Evolutionary conservation across 2,888 invertebrate genomes (phyloP), one percentile per base, ranked within the genome.

Genomic region (Epinotia demarniana): DNA sequence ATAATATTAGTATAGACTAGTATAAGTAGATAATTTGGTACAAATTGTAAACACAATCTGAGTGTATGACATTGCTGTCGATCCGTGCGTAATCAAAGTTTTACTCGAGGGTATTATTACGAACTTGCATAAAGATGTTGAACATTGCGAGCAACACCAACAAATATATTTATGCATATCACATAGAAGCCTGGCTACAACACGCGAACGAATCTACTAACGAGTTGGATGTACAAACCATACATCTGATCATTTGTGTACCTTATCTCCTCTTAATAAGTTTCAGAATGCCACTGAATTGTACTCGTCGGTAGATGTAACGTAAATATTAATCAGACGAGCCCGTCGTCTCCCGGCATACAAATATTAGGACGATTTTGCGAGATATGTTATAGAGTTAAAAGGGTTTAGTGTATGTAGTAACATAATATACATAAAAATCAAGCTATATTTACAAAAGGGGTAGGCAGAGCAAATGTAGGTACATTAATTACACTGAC

Each of bases 311-410:
- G 9, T 18, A 5, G 58, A 58, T 46, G 68, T 58, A 69, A 58
- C 58, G 68, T 69, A 69, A 69, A 69, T 69, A 69, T 69, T 69
- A 69, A 69, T 69, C 68, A 69, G 19, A 23, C 43, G 43, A 8
- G 12, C 53, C 33, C 19, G 43, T 18, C 43, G 58, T 8, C 57
- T n/a, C 53, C 53, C 53, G n/a, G 23, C 27, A 67, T 33, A 18
- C 67, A 67, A 67, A 67, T 33, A 67, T 53, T 33, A 67, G 33
- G 55, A 33, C 13, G 16, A 67, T 55, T 55, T 55, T 27, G 16
- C 39, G 61, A 13, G 27, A 27, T 27, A 60, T 60, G 27, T 27
- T 60, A 27, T 16, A 5, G 13, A 13, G 23, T 58, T 11, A 58
- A 57, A 57, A 18, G 23, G 23, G 23, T 57, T 18, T 18, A 57